Conservation (phyloP, 2,888 invertebrate genomes). For the Chalcis sispes region DNA sequence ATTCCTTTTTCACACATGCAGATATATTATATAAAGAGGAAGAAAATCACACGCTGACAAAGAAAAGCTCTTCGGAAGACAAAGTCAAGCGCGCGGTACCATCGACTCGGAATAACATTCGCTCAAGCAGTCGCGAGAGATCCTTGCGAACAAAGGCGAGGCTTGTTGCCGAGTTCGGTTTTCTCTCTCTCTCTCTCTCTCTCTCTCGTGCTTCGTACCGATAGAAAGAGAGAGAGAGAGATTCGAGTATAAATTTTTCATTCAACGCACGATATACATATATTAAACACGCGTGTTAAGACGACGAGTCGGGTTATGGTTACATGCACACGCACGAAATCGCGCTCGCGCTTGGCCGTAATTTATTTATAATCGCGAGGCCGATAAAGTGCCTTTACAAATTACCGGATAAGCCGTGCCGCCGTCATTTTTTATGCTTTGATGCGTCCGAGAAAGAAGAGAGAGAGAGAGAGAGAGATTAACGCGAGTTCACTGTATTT, state of each 20-base stretch:
- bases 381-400: slow-evolving; percentile 49
- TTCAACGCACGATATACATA: no score
- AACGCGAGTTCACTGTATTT: slow-evolving; percentile 38
- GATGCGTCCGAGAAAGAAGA: slow-evolving; percentile 24
- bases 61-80: no score
- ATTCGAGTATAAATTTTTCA: no score
- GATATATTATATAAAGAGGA: no score
- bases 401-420: slow-evolving; percentile 48
- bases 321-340: not conserved
- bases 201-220: not conserved
- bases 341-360: slow-evolving; percentile 16
- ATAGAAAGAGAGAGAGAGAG: no score
- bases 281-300: no score
- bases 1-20: no score
- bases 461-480: slow-evolving; percentile 8
- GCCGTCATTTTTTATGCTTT: slow-evolving; percentile 28
- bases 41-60: slow-evolving; percentile 6
- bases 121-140: not conserved
- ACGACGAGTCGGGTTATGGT: no score
- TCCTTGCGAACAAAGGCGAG: slow-evolving; percentile 30
- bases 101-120: not conserved
- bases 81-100: slow-evolving; percentile 1
- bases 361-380: slow-evolving; percentile 53
- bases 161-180: slow-evolving; percentile 31
- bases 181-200: slow-evolving; percentile 24